These are phyloP conservation scores for Panagrolaimus sp. DNA, from an alignment of 1,140 invertebrate genomes.

Conservation along the genomic window DNA sequence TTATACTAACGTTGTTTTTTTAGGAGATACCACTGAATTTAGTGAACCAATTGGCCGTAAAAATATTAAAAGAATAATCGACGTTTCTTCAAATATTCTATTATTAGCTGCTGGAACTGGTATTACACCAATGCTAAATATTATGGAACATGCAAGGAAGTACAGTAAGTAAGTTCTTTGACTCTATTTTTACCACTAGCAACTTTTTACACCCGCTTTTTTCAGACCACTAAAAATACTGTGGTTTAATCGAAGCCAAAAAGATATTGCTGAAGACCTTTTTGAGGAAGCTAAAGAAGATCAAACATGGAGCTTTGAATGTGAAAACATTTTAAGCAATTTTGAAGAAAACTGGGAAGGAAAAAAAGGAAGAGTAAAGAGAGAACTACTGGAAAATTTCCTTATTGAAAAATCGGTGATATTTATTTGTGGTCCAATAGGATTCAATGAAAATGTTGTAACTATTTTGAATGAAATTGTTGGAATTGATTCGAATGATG, in stretches of 20 bases:
- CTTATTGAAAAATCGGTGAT: not conserved
- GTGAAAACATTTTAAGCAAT: not conserved
- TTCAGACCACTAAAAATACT: not conserved
- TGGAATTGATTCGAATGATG: not conserved
- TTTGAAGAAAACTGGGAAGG: not conserved
- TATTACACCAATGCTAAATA: conserved; percentile 66
- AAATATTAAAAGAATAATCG: conserved; percentile 61
- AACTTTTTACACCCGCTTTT: not conserved
- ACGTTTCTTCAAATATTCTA: conserved; percentile 64
- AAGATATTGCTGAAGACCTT: not conserved
- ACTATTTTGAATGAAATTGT: not conserved
- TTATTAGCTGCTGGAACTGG: conserved; percentile 80
- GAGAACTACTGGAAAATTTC: not conserved
- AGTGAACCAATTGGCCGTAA: conserved; percentile 66
- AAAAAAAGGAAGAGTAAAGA: not conserved
- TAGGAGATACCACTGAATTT: conserved; percentile 64
- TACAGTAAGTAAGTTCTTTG: not conserved
- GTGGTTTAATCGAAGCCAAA: not conserved
- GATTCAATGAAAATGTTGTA: conserved; percentile 8
- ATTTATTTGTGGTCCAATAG: not conserved
- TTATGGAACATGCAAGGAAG: conserved; percentile 16
- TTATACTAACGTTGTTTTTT: too few species aligned
- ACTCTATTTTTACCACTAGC: not conserved
- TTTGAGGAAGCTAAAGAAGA: too few species aligned
- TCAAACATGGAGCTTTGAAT: not conserved